Base-by-base conservation (phyloP, 2,113 vertebrate genomes). In the Loxodonta africana region DNA sequence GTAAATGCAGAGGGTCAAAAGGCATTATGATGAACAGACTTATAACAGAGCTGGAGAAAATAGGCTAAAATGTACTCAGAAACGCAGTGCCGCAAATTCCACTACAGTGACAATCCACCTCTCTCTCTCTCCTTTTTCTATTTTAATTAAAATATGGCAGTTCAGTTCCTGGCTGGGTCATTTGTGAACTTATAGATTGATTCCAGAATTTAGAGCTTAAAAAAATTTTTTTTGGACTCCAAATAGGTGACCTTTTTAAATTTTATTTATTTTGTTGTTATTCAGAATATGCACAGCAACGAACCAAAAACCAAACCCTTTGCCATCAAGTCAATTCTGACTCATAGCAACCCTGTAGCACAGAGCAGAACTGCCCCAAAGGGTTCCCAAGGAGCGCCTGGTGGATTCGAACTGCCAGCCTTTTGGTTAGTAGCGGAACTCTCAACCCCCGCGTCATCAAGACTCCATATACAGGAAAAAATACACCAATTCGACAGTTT, bases 1-100 rank as follows among this genome's bases (percentile, higher is more conserved):
- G 98, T 99, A 98, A 99, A 99, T 98, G 98, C 98, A 98, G 98
- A 92, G 95, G 98, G 99, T 98, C 98, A 98, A 98, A 98, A 99
- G 97, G 98, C 98, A 99, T 99, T 99, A 99, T 98, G 98, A 97
- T 98, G 98, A 97, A 98, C 97, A 98, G 98, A 98, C 97, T 98
- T 98, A 97, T 95, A 98, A 98, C 98, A 98, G 98, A 98, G 96
- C 97, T 98, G 96, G 97, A 98, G 90, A 95, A 99, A 99, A 98
- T 86, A 98, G 98, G 97, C 97, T 98, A 96, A 98, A 98, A 98
- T 97, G 95, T 86, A 96, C 84, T 96, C 88, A 95, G 84, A 91
- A 97, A 89, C 51, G 93, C 94, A 94, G 92, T 93, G 97, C 95
- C 95, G 62, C 20, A 95, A 90, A 97, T 21, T n/a, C 97, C 85